Evolutionary conservation across 1,140 invertebrate genomes (phyloP), one percentile per base, ranked within the genome.

Genomic region (Fopius arisanus): DNA sequence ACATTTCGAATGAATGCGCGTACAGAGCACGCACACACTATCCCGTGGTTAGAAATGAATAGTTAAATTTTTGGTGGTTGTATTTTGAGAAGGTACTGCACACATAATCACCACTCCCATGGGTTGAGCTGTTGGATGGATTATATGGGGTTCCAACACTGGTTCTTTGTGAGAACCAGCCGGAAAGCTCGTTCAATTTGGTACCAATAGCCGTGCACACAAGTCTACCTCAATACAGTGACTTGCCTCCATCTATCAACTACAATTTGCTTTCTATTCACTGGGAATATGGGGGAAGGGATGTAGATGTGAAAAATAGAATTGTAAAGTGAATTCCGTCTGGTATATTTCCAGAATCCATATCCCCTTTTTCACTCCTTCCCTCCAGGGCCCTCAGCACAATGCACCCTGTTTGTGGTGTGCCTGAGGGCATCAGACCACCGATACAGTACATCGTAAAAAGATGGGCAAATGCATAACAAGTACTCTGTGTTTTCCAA

Each of bases 171-270:
- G 51, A 62, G 16, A 5, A 37, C 69, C 51, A 40, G 37, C 16
- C 51, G 51, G 26, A 63, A 62, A 70, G 29, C 69, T 63, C 69
- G 69, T 70, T 70, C 69, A 37, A 70, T 70, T 70, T 70, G n/a
- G 54, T 63, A 21, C 69, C 51, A 70, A 70, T 70, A 70, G 29
- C 33, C 29, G 5, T 26, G 41, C 31, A 37, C 29, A 62, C 51
- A 19, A 28, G 31, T 37, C 33, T 14, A 40, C 54, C 23, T 40
- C 23, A 19, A 40, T 54, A 40, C 23, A 62, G 16, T 40, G 28
- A 19, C 43, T 54, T 43, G 19, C 54, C 19, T n/a, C 54, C 54
- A 48, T 48, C 66, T 19, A 33, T 28, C 59, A 66, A 66, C 63
- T 37, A 66, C 31, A 66, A 66, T 40, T 40, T 40, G 33, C 33